Evolutionary conservation across 2,888 invertebrate species (phyloP), one percentile per base, ranked within the genome.

Genomic region (Eupithecia abbreviata): DNA sequence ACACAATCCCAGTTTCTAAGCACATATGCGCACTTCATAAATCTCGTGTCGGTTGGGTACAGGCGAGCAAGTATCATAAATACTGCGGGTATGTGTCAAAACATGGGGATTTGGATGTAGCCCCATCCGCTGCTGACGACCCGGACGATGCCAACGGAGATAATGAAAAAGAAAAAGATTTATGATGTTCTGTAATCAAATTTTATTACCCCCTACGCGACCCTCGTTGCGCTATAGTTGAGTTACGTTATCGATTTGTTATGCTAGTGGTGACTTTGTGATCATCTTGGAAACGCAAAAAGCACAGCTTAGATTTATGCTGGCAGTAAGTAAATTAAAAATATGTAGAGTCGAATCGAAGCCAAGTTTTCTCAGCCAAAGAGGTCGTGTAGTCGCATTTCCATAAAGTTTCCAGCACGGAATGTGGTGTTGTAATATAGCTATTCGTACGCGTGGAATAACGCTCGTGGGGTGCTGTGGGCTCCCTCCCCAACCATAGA

Each of bases 101-200:
- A 94, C 92, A 94, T 92, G 85, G 93, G 94, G 92, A 93, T 93
- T 90, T 88, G 90, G 90, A 68, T 80, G 88, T 86, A 87, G 87
- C 83, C 87, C 88, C 90, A 87, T 90, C 89, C 86, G 83, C 78
- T 86, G 84, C 85, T 87, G 87, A 87, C 87, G 86, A 84, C 84
- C 86, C 85, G 81, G 81, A 84, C 87, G 89, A 89, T 90, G 90
- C 87, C 87, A 86, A 82, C 83, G 86, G 87, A 91, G 91, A 92
- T 93, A 93, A 94, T 93, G 93, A 93, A 93, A 95, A 94, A 90
- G 86, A 92, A 91, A 7, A 91, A 94, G 95, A 95, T 95, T 94
- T 93, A 95, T 93, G 95, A 92, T 91, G 90, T 90, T 90, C 85
- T 92, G 90, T 93, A 95, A 95, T 95, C 93, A 92, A 94, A 93